phyloP scores from a whole-genome alignment of 2,113 vertebrate genomes.

The Hirundichthys speculiger region DNA sequence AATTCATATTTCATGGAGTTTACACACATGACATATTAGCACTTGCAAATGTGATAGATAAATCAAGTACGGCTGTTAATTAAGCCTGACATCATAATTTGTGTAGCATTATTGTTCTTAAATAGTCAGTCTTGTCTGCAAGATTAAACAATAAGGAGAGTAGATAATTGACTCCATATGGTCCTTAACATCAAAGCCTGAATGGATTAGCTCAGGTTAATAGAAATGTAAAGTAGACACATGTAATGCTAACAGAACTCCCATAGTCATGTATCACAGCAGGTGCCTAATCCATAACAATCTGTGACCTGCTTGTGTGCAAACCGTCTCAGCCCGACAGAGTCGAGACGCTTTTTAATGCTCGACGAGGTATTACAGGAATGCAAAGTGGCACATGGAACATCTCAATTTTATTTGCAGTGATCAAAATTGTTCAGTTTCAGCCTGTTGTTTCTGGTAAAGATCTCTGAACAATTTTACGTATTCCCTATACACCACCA shows the following conservation, averaged over 20 bases:
- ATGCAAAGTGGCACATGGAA: no score
- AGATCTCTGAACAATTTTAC: no score
- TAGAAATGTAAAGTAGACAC: slow-evolving; percentile 29
- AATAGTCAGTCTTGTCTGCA: background rate
- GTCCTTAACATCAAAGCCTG: slow-evolving; percentile 24
- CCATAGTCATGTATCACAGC: slow-evolving; percentile 5
- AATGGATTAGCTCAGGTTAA: slow-evolving; percentile 48
- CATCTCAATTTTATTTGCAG: no score
- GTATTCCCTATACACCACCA: no score
- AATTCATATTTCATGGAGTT: slow-evolving; percentile 3
- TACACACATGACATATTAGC: background rate
- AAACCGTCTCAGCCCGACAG: slow-evolving; percentile 10
- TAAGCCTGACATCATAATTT: slow-evolving; percentile 8
- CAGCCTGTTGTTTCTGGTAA: no score
- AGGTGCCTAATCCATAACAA: slow-evolving; percentile 28
- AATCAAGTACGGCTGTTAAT: slow-evolving; percentile 5
- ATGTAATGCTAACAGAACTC: slow-evolving; percentile 30
- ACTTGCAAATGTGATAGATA: background rate
- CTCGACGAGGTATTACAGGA: no score
- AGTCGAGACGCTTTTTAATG: background rate
- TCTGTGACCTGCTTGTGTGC: slow-evolving; percentile 18
- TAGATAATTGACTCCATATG: slow-evolving; percentile 41
- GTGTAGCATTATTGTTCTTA: background rate
- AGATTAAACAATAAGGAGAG: slow-evolving; percentile 4
- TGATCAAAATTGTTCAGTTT: no score